phyloP scores from a whole-genome alignment of 1,140 invertebrate species.

The Trypoxylus dichotomus region DNA sequence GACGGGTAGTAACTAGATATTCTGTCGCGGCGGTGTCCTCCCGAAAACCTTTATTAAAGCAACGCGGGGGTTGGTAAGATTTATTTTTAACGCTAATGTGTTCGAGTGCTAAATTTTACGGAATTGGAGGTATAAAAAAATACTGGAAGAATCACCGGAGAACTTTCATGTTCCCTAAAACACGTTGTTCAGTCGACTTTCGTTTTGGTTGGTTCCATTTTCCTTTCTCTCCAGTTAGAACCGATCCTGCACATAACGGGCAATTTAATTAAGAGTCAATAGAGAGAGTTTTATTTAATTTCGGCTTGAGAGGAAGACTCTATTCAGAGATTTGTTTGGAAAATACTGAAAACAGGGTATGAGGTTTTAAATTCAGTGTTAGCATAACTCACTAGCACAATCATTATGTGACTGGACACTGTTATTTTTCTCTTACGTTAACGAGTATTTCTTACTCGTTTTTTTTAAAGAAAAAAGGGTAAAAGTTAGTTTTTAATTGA shows the following conservation, averaged over 20 bases:
- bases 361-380: too few species aligned
- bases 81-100: background rate
- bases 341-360: too few species aligned
- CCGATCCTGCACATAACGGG: background rate
- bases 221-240: background rate
- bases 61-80: background rate
- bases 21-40: background rate
- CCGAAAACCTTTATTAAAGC: background rate
- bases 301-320: background rate
- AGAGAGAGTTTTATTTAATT: background rate
- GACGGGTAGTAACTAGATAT: background rate
- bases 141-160: background rate
- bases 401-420: too few species aligned
- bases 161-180: background rate
- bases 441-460: too few species aligned
- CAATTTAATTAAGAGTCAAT: slow-evolving; percentile 8
- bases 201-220: background rate
- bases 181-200: background rate
- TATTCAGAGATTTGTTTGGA: too few species aligned
- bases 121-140: background rate
- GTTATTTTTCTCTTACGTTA: too few species aligned
- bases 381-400: too few species aligned
- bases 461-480: too few species aligned
- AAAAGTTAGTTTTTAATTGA: too few species aligned
- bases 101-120: background rate